Conservation (phyloP, 2,797 vertebrate species). For the Sebastolobus alascanus region DNA sequence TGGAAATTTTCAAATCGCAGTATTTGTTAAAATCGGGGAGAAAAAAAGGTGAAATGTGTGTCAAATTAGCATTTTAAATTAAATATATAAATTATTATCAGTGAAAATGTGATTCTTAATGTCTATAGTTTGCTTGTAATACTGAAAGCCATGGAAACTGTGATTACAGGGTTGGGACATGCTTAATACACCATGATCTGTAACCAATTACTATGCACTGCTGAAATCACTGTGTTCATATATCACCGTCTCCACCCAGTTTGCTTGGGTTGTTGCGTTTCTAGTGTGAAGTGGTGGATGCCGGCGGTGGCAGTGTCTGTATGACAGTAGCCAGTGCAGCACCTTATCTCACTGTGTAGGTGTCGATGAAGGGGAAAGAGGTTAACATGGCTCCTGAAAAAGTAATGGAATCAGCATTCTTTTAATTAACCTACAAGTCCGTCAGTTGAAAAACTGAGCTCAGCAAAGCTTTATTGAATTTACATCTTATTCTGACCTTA, state of each 20-base stretch:
- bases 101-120: neutral
- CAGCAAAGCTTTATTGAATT: conserved; percentile 28
- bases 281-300: conserved; percentile 42
- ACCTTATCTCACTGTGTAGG: conserved; percentile 55
- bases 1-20: too few relatives aligned
- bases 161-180: neutral
- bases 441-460: conserved; percentile 4
- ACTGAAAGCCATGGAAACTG: neutral
- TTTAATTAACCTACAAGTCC: conserved; percentile 1
- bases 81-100: neutral
- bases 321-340: conserved; percentile 50
- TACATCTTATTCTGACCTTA: conserved; percentile 5
- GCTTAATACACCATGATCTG: neutral
- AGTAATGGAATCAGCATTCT: neutral
- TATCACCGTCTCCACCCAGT: neutral
- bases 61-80: too few relatives aligned
- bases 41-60: too few relatives aligned
- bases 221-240: conserved; percentile 6
- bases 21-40: too few relatives aligned
- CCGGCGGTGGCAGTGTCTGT: conserved; percentile 36
- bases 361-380: conserved; percentile 3
- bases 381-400: conserved; percentile 4
- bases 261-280: conserved; percentile 9
- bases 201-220: neutral
- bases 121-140: neutral